These are phyloP conservation scores for Chaunax sp. DNA, from an alignment of 2,797 vertebrate species.

Conservation along the genomic window DNA sequence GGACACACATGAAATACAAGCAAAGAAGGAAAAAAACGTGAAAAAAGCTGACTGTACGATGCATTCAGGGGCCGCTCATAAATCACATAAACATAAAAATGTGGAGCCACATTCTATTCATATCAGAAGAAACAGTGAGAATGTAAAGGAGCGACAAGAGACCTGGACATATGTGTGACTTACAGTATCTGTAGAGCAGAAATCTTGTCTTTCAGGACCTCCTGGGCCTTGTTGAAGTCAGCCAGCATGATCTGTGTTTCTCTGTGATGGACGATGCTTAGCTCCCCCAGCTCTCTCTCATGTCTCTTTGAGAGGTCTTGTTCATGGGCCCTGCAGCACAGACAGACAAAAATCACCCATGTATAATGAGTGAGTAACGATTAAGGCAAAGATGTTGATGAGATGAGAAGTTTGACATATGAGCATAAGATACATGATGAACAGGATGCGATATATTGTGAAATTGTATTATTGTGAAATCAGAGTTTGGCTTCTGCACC, in stretches of 20 bases:
- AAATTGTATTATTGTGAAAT: background rate
- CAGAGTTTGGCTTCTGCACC: conserved; percentile 60
- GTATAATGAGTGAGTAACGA: too few species aligned
- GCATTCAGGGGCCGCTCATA: too few species aligned
- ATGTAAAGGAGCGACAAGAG: background rate
- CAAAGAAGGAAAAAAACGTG: background rate
- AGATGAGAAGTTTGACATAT: too few species aligned
- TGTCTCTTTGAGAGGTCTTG: conserved; percentile 82
- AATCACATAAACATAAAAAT: too few species aligned
- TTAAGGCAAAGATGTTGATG: too few species aligned
- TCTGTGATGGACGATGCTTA: conserved; percentile 76
- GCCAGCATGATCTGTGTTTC: conserved; percentile 83
- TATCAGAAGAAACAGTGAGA: background rate
- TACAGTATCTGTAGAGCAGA: conserved; percentile 89
- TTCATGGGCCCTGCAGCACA: conserved; percentile 77
- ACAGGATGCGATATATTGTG: background rate
- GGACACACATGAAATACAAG: background rate
- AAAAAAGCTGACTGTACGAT: too few species aligned
- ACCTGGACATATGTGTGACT: conserved; percentile 20
- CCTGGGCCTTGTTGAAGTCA: conserved; percentile 98
- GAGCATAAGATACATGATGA: too few species aligned
- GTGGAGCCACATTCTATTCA: too few species aligned
- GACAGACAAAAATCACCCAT: background rate
- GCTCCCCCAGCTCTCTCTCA: conserved; percentile 81
- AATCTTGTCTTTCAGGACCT: conserved; percentile 98